A percentile compares a stretch with the other conserved stretches of the same genome.
Conservation (phyloP, 2,888 invertebrate species). For the Falcaria lacertinaria region DNA sequence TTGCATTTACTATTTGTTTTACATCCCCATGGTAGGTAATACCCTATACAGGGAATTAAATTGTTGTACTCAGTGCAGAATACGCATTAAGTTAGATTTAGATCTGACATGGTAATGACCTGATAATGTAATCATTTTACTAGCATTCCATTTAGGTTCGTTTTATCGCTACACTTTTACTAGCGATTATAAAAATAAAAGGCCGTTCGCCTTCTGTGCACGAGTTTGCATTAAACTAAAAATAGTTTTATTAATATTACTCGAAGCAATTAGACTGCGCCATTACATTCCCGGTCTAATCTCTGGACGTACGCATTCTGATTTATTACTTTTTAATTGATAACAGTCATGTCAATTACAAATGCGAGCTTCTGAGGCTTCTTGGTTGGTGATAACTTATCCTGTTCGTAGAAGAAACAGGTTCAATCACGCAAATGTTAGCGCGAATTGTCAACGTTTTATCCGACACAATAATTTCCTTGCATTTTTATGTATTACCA, state of each 20-base stretch:
- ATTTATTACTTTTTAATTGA: constrained; percentile 46
- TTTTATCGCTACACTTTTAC: not conserved
- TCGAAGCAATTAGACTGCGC: constrained; percentile 41
- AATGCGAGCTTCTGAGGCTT: constrained; percentile 11
- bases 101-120: not conserved
- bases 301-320: constrained; percentile 28
- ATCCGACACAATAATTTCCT: too few species aligned
- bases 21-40: too few species aligned
- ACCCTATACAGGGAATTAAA: too few species aligned
- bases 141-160: not conserved
- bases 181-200: constrained; percentile 2
- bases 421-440: too few species aligned
- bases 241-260: constrained; percentile 44
- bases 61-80: too few species aligned
- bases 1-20: too few species aligned
- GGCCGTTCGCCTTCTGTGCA: constrained; percentile 4
- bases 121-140: not conserved
- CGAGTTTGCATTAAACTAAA: constrained; percentile 26
- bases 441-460: too few species aligned
- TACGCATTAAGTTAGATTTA: not conserved
- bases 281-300: constrained; percentile 52
- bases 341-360: constrained; percentile 22
- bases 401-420: too few species aligned
- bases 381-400: constrained; percentile 2
- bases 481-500: too few species aligned